A percentile compares a stretch with the other conserved stretches of the same genome.
Evolutionary conservation across 1,140 invertebrate genomes (phyloP).

Genomic region (Octopus sinensis): DNA sequence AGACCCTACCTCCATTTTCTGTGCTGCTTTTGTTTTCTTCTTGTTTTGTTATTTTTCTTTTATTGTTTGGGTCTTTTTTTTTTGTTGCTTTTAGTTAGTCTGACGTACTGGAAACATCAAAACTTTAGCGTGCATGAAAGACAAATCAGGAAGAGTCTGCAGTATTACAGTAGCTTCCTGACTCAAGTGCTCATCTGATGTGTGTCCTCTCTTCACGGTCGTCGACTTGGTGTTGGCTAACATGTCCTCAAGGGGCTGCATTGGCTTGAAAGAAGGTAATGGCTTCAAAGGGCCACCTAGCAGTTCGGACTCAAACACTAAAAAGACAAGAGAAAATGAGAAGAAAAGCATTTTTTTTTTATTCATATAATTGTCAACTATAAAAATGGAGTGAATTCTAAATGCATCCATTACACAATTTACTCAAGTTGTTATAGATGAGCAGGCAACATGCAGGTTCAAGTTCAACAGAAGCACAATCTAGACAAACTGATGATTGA

Average conservation of each 20-base stretch:
- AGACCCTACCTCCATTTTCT: too few species aligned
- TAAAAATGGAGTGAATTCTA: not conserved
- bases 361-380: not conserved
- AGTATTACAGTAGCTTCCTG: conserved; percentile 40
- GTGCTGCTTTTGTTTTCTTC: too few species aligned
- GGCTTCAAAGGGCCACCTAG: conserved; percentile 24
- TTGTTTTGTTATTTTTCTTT: too few species aligned
- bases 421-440: too few species aligned
- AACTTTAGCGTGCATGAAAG: conserved; percentile 53
- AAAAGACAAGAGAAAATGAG: conserved; percentile 24
- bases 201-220: conserved; percentile 34
- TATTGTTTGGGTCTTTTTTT: too few species aligned
- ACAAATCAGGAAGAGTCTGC: conserved; percentile 43
- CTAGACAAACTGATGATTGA: too few species aligned
- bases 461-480: too few species aligned
- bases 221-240: conserved; percentile 44
- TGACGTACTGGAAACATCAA: conserved; percentile 52
- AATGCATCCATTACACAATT: too few species aligned
- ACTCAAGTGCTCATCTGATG: conserved; percentile 33
- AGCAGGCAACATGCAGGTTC: too few species aligned
- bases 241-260: conserved; percentile 49
- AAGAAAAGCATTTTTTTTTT: not conserved
- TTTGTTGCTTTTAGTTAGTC: not conserved
- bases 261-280: conserved; percentile 31
- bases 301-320: conserved; percentile 47